Base-by-base conservation (phyloP, 2,888 invertebrate genomes). In the Hofmannophila pseudospretella region DNA sequence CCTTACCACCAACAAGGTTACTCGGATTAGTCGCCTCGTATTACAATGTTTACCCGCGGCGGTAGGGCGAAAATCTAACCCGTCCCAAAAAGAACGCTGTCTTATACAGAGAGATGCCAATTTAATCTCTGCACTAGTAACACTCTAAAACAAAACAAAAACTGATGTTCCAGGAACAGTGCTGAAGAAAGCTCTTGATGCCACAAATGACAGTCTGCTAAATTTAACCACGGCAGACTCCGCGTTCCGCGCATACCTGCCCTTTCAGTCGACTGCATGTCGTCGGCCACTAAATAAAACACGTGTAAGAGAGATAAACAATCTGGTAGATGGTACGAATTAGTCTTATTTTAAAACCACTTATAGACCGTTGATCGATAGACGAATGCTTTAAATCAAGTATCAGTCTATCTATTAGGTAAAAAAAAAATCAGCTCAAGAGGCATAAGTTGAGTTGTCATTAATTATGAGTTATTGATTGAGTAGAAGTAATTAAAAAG, bases 201-300 rank as follows among this genome's bases (percentile, higher is more conserved):
- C 53, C 51, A 55, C 63, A 67, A 71, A 69, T 65, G 66, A 62
- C 58, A 58, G 58, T 50, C 49, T 22, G 60, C 78, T 80, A 80
- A 77, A 72, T 67, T 72, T 80, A 80, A 57, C 53, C 44, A 40
- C 49, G 54, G 41, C 47, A 42, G 61, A 58, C 55, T 57, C 63
- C 69, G 68, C 73, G 60, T 74, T 71, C 74, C 67, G 30, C 47
- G 54, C 71, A 67, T 70, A 63, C 54, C 58, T 65, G 45, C 49
- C 36, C 39, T 46, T 53, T 51, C 49, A 41, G 39, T 32, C 38
- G 40, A 29, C 29, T 30, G 35, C 23, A 1, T 23, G 23, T 23
- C 23, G 23, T n/a, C 23, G 23, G 23, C 8, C 11, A 25, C 22
- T 23, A 35, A 35, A 39, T 23, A 32, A 35, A 30, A 16, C 39